Percentiles rank a stretch among this genome's conserved stretches.
Evolutionary conservation across 92 coral and sea anemone species (phyloP).

Genomic region (Actinostola sp.): DNA sequence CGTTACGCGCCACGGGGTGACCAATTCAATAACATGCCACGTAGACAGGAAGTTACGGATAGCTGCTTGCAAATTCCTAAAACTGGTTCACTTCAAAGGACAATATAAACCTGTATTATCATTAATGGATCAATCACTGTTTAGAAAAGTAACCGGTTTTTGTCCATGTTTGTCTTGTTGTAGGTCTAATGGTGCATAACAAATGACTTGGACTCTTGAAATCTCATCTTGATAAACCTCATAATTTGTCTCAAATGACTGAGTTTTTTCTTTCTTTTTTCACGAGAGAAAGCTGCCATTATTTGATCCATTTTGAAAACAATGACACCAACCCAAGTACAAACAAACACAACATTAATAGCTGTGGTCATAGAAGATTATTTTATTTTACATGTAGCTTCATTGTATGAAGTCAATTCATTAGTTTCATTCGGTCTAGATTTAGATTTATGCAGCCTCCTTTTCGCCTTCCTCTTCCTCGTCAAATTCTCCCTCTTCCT

Average conservation of each 20-base stretch:
- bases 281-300: no score
- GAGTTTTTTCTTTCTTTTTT: no score
- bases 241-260: neutral
- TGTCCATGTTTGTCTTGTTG: constrained; percentile 12
- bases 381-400: constrained; percentile 13
- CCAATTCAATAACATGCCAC: constrained; percentile 17
- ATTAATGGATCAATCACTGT: neutral
- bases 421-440: no score
- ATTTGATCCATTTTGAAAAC: no score
- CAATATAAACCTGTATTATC: neutral
- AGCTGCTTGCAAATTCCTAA: neutral
- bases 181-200: constrained; percentile 2
- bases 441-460: constrained; percentile 43
- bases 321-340: no score
- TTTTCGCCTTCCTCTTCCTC: constrained; percentile 73
- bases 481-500: constrained; percentile 87
- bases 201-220: neutral
- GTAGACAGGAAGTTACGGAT: constrained; percentile 2
- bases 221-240: neutral
- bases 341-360: neutral
- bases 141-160: neutral
- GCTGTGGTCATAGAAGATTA: neutral
- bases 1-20: constrained; percentile 6
- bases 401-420: constrained; percentile 16
- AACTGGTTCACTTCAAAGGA: constrained; percentile 8